Conservation (phyloP, 2,113 vertebrate genomes). For the Potamarius usumacintae region DNA sequence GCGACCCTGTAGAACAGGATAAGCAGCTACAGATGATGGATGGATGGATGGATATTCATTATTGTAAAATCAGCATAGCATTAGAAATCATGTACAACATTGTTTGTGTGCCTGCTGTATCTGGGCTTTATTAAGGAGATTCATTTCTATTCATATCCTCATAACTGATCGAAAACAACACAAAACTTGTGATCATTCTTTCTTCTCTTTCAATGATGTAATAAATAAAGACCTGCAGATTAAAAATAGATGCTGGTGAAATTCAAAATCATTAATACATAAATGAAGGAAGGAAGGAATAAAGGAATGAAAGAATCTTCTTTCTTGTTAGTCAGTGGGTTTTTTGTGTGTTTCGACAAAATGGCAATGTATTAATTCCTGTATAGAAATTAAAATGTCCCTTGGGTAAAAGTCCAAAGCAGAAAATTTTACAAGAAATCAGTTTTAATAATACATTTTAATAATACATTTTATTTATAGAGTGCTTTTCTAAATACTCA, state of each 20-base stretch:
- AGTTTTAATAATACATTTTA: background rate
- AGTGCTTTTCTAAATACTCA: no score
- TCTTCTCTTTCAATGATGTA: background rate
- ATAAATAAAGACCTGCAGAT: background rate
- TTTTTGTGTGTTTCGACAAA: background rate
- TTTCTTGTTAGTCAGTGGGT: background rate
- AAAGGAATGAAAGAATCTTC: background rate
- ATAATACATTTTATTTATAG: no score
- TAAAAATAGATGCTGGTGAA: background rate
- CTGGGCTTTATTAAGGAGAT: no score
- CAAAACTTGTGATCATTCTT: background rate
- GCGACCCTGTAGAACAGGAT: no score
- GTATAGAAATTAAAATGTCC: background rate
- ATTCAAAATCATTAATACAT: background rate
- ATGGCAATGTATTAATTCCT: background rate
- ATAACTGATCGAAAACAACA: background rate
- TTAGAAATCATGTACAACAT: no score
- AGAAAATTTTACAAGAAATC: background rate
- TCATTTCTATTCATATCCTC: no score
- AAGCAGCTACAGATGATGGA: no score
- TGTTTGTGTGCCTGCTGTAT: no score
- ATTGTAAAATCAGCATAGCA: no score
- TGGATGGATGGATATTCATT: no score
- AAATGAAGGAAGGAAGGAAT: background rate
- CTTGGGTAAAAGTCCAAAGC: background rate